phyloP scores from a whole-genome alignment of 30 jellyfish, hydroid and myxozoan species.

The Nemopilema nomurai region DNA sequence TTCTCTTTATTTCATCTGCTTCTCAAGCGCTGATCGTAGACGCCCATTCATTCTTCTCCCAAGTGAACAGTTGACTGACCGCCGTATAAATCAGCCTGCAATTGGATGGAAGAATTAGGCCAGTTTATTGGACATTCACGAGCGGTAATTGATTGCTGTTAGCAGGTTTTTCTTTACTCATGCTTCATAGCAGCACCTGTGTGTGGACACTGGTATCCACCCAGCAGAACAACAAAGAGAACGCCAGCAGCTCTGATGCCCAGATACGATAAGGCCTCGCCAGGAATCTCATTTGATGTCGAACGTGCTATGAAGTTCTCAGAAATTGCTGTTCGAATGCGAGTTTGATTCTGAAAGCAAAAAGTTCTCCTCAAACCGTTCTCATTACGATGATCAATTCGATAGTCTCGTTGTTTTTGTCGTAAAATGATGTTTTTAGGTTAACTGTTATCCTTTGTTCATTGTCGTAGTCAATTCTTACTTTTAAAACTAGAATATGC shows the following conservation, averaged over 20 bases:
- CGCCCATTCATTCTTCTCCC: background rate
- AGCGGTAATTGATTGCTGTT: conserved; percentile 9
- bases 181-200: conserved; percentile 2
- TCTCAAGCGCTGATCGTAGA: too few relatives aligned
- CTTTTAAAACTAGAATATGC: too few relatives aligned
- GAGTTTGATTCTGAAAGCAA: too few relatives aligned
- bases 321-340: too few relatives aligned
- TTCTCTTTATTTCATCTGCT: background rate
- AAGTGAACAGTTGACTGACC: background rate
- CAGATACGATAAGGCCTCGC: background rate
- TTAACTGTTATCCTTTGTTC: too few relatives aligned
- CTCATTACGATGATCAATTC: too few relatives aligned
- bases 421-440: too few relatives aligned
- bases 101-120: background rate
- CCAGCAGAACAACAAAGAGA: background rate
- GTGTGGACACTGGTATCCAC: background rate
- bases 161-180: conserved; percentile 3
- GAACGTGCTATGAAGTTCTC: too few relatives aligned
- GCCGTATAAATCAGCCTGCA: background rate
- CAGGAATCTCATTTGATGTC: background rate
- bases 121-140: background rate
- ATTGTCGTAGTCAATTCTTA: too few relatives aligned
- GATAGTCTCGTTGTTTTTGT: too few relatives aligned
- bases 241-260: background rate
- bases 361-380: too few relatives aligned